Evolutionary conservation across 92 coral and sea anemone species (phyloP).

Genomic region (Paramuricea clavata): DNA sequence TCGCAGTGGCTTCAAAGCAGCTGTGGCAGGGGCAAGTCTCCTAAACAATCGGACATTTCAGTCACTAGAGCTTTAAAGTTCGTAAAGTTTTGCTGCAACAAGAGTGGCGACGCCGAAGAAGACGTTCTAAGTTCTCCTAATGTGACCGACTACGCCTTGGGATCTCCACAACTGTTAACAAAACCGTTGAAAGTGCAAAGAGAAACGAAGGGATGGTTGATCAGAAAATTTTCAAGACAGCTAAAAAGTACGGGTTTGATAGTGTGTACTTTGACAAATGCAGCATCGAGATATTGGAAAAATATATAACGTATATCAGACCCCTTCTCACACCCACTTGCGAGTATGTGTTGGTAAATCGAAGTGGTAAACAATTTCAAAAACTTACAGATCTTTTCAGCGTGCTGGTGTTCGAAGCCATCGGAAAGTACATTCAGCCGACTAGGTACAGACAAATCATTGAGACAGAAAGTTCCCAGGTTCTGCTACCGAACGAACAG

Average conservation of each 20-base stretch:
- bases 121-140: too few relatives aligned
- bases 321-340: background rate
- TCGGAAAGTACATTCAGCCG: conserved; percentile 66
- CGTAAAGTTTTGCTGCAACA: too few relatives aligned
- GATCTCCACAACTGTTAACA: background rate
- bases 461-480: conserved; percentile 56
- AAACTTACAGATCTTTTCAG: conserved; percentile 53
- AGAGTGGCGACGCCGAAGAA: too few relatives aligned
- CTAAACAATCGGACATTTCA: background rate
- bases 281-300: background rate
- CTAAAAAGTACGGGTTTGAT: background rate
- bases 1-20: conserved; percentile 4
- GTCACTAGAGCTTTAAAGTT: background rate
- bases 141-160: too few relatives aligned
- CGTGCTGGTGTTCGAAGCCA: conserved; percentile 62
- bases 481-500: conserved; percentile 43
- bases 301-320: background rate
- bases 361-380: conserved; percentile 14
- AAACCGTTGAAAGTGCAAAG: background rate
- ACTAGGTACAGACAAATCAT: conserved; percentile 70
- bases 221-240: background rate
- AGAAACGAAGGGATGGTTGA: background rate
- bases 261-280: background rate
- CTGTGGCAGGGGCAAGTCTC: conserved; percentile 8
- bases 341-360: background rate